phyloP scores from a whole-genome alignment of 2,113 vertebrate genomes.

The Lepisosteus osseus region DNA sequence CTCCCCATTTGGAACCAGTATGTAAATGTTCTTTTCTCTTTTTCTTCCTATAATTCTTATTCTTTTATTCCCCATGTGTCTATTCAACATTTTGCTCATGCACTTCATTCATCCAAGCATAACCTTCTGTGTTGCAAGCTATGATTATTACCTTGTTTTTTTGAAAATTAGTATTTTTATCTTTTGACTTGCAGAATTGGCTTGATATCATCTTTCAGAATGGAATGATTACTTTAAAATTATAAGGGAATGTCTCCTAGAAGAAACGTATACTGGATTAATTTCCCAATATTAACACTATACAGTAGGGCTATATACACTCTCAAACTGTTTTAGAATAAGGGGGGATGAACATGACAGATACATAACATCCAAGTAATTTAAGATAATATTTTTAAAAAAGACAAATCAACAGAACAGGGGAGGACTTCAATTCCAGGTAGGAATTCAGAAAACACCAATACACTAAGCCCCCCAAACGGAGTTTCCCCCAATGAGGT shows the following conservation, averaged over 20 bases:
- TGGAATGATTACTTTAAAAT: background rate
- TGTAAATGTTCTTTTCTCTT: background rate
- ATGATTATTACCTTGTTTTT: slow-evolving; percentile 16
- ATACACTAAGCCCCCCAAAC: too few species aligned
- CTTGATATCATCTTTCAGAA: slow-evolving; percentile 8
- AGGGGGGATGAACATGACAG: background rate
- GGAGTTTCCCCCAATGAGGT: too few species aligned
- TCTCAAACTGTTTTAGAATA: background rate
- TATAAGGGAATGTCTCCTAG: background rate
- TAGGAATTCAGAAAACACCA: too few species aligned
- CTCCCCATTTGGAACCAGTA: background rate
- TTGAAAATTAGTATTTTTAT: slow-evolving; percentile 1
- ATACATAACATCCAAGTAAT: background rate
- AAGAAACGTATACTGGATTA: too few species aligned
- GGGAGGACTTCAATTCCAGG: too few species aligned
- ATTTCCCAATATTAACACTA: slow-evolving; percentile 18
- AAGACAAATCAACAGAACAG: too few species aligned
- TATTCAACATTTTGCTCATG: background rate
- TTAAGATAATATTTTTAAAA: background rate
- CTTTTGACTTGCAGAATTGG: slow-evolving; percentile 4
- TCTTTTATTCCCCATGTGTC: slow-evolving; percentile 4
- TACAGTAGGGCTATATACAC: slow-evolving; percentile 4
- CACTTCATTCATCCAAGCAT: slow-evolving; percentile 19
- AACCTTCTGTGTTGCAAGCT: slow-evolving; percentile 5
- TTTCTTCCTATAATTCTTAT: slow-evolving; percentile 1